Evolutionary conservation across 2,113 vertebrate species (phyloP), one percentile per base, ranked within the genome.

Genomic region (Lota lota): DNA sequence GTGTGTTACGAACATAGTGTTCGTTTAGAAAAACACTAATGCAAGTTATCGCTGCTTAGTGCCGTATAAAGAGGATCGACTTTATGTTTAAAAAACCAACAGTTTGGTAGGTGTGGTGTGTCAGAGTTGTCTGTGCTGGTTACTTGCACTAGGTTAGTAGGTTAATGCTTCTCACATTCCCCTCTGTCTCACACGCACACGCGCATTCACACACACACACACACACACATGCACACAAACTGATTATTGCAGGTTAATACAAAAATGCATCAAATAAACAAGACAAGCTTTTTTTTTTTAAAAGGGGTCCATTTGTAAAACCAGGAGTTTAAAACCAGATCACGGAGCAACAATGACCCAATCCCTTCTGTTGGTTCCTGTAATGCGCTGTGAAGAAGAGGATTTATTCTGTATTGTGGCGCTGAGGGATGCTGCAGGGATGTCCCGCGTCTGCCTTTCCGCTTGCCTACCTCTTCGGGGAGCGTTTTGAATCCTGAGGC

Each of bases 281-380:
- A 36, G 69, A 76, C 60, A 63, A 80, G 80, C 82, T 89, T 90
- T 76, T 70, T 84, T 81, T 89, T 90, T 76, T 70, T 84, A 88
- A 87, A 85, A 87, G 71, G 85, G 84, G 70, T 60, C 83, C 81
- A 87, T 90, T 91, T 91, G 90, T 90, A 88, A 88, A 89, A 88
- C 88, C 90, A 89, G 86, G 76, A 88, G 79, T 88, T 90, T 90
- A 91, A 90, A 89, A 69, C 85, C 88, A 89, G 90, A 91, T 92
- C 91, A 92, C 69, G 71, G 83, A 74, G 70, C 83, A 89, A 90
- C 89, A 91, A 91, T 91, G 85, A 87, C 86, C 85, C 87, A 89
- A 89, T 90, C 88, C 88, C 84, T 85, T 85, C 83, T 88, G 85
- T 89, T 90, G 82, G 82, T 87, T 86, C 83, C 89, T 79, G 80